These are phyloP conservation scores for Schrankia costaestrigalis DNA, from an alignment of 2,888 invertebrate species.

Conservation along the genomic window DNA sequence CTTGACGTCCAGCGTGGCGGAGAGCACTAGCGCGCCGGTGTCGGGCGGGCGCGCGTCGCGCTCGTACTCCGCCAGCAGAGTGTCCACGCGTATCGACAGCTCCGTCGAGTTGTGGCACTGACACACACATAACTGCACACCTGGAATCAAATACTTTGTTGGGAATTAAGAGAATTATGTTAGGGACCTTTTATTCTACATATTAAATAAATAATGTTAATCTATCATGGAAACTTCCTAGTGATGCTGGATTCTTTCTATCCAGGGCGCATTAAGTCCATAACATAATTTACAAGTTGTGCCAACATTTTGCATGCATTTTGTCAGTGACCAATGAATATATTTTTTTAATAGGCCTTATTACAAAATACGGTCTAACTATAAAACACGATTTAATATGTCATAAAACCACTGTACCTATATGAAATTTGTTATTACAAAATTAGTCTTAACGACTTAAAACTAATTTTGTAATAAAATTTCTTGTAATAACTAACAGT, in stretches of 20 bases:
- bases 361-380: too few species aligned
- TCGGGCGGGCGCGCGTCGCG: slow-evolving; percentile 46
- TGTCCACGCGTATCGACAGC: slow-evolving; percentile 53
- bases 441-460: too few species aligned
- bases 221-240: not conserved
- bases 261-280: too few species aligned
- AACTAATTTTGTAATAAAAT: not conserved
- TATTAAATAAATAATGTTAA: not conserved
- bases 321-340: too few species aligned
- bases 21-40: slow-evolving; percentile 60
- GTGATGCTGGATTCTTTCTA: too few species aligned
- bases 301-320: too few species aligned
- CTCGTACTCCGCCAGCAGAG: slow-evolving; percentile 67
- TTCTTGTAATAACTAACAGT: too few species aligned
- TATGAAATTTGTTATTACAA: too few species aligned
- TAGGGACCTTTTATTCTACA: not conserved
- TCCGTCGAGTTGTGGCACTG: slow-evolving; percentile 49
- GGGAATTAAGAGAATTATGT: not conserved
- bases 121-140: slow-evolving; percentile 7
- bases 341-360: too few species aligned
- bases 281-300: too few species aligned
- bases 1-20: slow-evolving; percentile 78
- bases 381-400: too few species aligned
- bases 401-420: too few species aligned
- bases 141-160: slow-evolving; percentile 4